Base-by-base conservation (phyloP, 2,888 invertebrate genomes). In the Lasioglossum pauxillum region DNA sequence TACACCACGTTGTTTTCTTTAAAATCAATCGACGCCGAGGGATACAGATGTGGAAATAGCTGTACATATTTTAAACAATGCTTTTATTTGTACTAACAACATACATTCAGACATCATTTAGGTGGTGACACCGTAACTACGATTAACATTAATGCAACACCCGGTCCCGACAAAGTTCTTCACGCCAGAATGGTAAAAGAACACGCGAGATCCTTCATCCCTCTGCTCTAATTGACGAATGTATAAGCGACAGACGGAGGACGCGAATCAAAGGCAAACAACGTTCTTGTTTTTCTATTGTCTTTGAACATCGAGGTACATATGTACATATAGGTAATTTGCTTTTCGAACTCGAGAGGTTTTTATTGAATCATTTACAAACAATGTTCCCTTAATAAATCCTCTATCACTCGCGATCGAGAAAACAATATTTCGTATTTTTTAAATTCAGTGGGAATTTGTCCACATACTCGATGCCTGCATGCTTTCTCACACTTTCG, bases 71-170 rank as follows among this genome's bases (percentile, higher is more conserved):
- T 75, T 41, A 75, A 46, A 69, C 78, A 80, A 80, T 86, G 73
- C 83, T 73, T 90, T 91, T 90, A 87, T 90, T 88, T 90, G 53
- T 81, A 80, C 84, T 91, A 91, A 90, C 85, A 76, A 86, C 88
- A 85, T 89, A 91, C 89, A 91, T 74, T 86, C 83, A 91, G 83
- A 90, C 82, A 90, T 87, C 75, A 44, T 88, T 91, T 88, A 88
- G 60, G 69, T 84, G 81, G 82, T 69, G 82, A 83, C 85, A 82
- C 72, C 57, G 67, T 83, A 81, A 86, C 72, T 80, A 79, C 80
- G 77, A 78, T 85, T 88, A 91, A 90, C 89, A 90, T 90, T 76
- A 67, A 90, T 80, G 84, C 75, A 88, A 90, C 81, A 82, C 82
- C 75, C 77, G 80, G 69, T 79, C 90, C 88, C 90, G 90, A 91